Conservation (phyloP, 2,888 invertebrate genomes). For the Nomada fucata region DNA sequence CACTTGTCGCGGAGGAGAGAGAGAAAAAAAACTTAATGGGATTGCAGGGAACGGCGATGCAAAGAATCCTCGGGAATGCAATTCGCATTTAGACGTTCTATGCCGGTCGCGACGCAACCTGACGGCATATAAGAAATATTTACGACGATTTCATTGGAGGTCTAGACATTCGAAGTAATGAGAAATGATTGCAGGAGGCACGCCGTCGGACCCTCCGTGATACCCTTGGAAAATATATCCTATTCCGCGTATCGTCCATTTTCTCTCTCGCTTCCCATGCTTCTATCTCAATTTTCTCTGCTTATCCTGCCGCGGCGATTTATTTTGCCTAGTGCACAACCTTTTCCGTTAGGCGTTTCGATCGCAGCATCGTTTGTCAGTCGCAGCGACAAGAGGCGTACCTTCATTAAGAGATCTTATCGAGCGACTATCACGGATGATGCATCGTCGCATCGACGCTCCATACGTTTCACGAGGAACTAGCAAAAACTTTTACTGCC, state of each 20-base stretch:
- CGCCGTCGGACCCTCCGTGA: constrained; percentile 18
- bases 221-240: constrained; percentile 55
- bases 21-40: constrained; percentile 25
- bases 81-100: not conserved
- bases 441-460: constrained; percentile 14
- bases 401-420: constrained; percentile 13
- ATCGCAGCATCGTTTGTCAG: constrained; percentile 20
- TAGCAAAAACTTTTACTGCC: constrained; percentile 27
- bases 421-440: constrained; percentile 10
- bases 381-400: not conserved
- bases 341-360: not conserved
- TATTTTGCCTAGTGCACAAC: not conserved
- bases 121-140: constrained; percentile 53
- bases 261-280: not conserved
- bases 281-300: not conserved
- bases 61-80: constrained; percentile 30
- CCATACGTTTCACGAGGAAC: not conserved
- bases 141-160: constrained; percentile 48
- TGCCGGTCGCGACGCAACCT: constrained; percentile 10
- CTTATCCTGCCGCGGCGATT: not conserved
- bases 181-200: constrained; percentile 43
- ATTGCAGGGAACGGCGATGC: constrained; percentile 22
- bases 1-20: constrained; percentile 6
- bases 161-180: constrained; percentile 49
- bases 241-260: constrained; percentile 20